A percentile compares a stretch with the other conserved stretches of the same genome.
These are phyloP conservation scores for Macaria notata DNA, from an alignment of 2,888 invertebrate species.

Conservation along the genomic window DNA sequence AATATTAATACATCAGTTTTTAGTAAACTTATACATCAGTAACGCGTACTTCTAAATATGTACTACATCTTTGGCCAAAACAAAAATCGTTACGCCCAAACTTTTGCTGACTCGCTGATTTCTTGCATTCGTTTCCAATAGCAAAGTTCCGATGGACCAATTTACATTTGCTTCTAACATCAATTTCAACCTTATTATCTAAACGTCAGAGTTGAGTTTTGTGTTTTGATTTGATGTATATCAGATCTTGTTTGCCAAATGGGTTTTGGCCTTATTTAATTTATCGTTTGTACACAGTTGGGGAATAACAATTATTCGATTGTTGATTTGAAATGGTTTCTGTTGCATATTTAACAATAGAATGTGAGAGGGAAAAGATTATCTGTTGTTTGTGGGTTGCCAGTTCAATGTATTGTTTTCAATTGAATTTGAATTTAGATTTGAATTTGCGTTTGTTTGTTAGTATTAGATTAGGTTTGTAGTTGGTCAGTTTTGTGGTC, in stretches of 20 bases:
- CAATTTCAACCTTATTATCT: neutral
- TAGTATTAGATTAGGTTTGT: no score
- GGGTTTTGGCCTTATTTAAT: conserved; percentile 18
- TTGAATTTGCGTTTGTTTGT: no score
- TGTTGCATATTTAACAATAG: conserved; percentile 9
- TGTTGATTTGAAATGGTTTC: conserved; percentile 18
- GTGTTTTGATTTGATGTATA: neutral
- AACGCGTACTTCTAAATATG: no score
- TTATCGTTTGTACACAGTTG: conserved; percentile 24
- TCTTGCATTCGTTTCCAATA: conserved; percentile 31
- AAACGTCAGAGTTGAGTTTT: conserved; percentile 2
- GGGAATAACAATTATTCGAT: conserved; percentile 25
- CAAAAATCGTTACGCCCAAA: conserved; percentile 24
- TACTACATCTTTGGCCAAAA: no score
- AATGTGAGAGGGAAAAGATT: conserved; percentile 1
- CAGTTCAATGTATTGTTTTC: neutral
- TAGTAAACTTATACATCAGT: no score
- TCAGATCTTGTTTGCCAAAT: conserved; percentile 9
- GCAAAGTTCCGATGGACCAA: conserved; percentile 27
- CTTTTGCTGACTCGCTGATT: conserved; percentile 30
- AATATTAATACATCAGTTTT: no score
- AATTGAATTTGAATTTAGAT: neutral
- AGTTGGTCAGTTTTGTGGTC: no score
- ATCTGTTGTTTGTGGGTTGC: conserved; percentile 4
- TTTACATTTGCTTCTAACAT: conserved; percentile 6